A percentile compares a stretch with the other conserved stretches of the same genome.
Evolutionary conservation across 2,888 invertebrate genomes (phyloP).

Genomic region (Apocheima hispidaria): DNA sequence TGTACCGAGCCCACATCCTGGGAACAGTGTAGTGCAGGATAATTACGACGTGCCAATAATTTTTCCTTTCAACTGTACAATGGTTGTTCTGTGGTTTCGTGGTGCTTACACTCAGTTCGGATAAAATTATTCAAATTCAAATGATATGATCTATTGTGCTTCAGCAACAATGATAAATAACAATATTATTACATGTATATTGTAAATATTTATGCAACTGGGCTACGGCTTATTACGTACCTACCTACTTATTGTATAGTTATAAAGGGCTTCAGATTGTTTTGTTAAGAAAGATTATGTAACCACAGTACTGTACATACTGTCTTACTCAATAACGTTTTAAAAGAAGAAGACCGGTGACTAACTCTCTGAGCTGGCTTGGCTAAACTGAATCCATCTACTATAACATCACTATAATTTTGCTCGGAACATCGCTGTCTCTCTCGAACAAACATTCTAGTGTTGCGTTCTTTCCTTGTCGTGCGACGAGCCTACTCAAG

Average conservation of each 20-base stretch:
- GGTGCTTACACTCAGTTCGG: slow-evolving; percentile 75
- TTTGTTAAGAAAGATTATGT: slow-evolving; percentile 39
- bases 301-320: not conserved
- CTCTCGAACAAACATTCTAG: too few relatives aligned
- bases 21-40: not conserved
- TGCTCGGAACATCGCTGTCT: too few relatives aligned
- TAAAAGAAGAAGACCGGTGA: too few relatives aligned
- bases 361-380: too few relatives aligned
- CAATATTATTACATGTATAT: slow-evolving; percentile 77
- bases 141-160: slow-evolving; percentile 84
- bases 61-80: slow-evolving; percentile 41
- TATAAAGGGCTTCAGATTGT: slow-evolving; percentile 17
- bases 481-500: too few relatives aligned
- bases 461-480: too few relatives aligned
- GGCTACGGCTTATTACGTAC: slow-evolving; percentile 56
- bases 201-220: slow-evolving; percentile 78
- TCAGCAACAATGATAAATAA: slow-evolving; percentile 82
- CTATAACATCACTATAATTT: too few relatives aligned
- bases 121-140: slow-evolving; percentile 85
- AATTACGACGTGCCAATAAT: not conserved
- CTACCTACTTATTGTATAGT: slow-evolving; percentile 22
- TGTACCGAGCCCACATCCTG: not conserved
- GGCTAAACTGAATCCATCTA: too few relatives aligned
- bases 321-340: too few relatives aligned
- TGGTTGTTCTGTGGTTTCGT: not conserved